These are phyloP conservation scores for Catharus bicknelli DNA, from an alignment of 2,113 vertebrate species.

Conservation along the genomic window DNA sequence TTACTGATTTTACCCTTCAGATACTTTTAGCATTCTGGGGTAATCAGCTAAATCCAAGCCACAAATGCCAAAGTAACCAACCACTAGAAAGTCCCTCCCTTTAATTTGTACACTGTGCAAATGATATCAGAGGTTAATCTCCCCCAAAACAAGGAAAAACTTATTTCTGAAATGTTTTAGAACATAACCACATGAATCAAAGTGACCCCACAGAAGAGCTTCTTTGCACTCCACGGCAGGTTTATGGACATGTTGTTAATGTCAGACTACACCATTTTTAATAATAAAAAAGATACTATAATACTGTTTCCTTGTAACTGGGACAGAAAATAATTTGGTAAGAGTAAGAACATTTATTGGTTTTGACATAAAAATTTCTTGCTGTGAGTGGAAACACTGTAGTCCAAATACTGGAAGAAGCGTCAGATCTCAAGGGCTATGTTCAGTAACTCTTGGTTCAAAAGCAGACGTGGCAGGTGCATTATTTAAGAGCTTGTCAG, in stretches of 20 bases:
- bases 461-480: constrained; percentile 48
- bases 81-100: background rate
- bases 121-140: background rate
- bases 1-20: constrained; percentile 29
- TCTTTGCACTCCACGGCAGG: constrained; percentile 3
- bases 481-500: constrained; percentile 79
- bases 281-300: constrained; percentile 56
- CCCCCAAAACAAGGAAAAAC: background rate
- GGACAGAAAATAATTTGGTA: constrained; percentile 68
- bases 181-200: background rate
- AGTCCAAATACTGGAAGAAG: constrained; percentile 62
- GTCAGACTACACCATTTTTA: constrained; percentile 54
- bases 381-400: constrained; percentile 10
- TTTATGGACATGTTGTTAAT: constrained; percentile 55
- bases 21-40: background rate
- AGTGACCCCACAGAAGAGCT: constrained; percentile 15
- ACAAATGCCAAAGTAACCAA: background rate
- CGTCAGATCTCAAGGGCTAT: constrained; percentile 47
- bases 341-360: constrained; percentile 63
- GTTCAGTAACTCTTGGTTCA: constrained; percentile 60
- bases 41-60: background rate
- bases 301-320: constrained; percentile 59
- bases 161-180: background rate
- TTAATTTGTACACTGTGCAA: background rate
- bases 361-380: constrained; percentile 61